A percentile compares a stretch with the other conserved stretches of the same genome.
These are phyloP conservation scores for Proterorhinus semilunaris DNA, from an alignment of 2,113 vertebrate genomes.

Conservation along the genomic window DNA sequence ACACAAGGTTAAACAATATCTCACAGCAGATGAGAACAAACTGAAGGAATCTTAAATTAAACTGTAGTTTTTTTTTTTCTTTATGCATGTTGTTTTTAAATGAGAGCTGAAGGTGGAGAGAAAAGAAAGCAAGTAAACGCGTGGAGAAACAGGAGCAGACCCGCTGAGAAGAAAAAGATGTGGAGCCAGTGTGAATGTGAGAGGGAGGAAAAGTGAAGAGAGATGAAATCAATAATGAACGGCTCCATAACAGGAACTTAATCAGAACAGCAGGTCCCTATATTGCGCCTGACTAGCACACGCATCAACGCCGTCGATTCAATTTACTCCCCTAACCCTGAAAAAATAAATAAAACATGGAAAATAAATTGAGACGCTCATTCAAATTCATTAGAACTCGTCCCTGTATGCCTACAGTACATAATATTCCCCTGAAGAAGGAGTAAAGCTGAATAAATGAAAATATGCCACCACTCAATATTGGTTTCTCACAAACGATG, in stretches of 20 bases:
- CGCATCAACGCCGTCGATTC: conserved; percentile 76
- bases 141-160: conserved; percentile 30
- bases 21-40: conserved; percentile 11
- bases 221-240: conserved; percentile 80
- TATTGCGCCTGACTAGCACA: conserved; percentile 79
- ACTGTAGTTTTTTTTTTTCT: conserved; percentile 29
- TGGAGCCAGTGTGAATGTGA: conserved; percentile 50
- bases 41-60: conserved; percentile 30
- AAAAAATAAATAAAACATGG: conserved; percentile 80
- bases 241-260: conserved; percentile 76
- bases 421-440: conserved; percentile 67
- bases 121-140: conserved; percentile 30
- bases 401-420: conserved; percentile 67
- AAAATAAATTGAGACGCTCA: conserved; percentile 81
- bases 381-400: conserved; percentile 80
- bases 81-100: conserved; percentile 44
- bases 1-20: conserved; percentile 15
- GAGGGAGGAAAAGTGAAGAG: conserved; percentile 61
- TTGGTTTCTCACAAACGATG: conserved; percentile 51
- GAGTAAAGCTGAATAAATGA: conserved; percentile 41
- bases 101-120: conserved; percentile 41
- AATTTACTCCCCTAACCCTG: conserved; percentile 76
- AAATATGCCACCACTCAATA: conserved; percentile 52
- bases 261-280: conserved; percentile 78
- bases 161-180: conserved; percentile 60